Evolutionary conservation across 2,113 vertebrate species (phyloP), one percentile per base, ranked within the genome.

Genomic region (Meleagris gallopavo): DNA sequence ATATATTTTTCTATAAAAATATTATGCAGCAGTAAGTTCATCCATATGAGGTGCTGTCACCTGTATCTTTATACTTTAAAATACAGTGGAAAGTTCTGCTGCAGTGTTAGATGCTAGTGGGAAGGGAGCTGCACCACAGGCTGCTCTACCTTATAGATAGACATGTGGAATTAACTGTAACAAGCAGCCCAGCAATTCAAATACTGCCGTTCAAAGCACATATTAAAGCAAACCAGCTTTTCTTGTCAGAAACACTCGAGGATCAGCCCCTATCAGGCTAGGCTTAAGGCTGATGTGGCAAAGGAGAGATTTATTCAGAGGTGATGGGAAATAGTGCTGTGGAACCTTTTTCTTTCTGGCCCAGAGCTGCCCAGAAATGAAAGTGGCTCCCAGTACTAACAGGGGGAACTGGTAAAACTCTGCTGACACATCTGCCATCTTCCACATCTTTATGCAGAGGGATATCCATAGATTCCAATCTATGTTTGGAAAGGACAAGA

Each of bases 181-280:
- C 72, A 78, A 70, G 54, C 52, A 83, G 65, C 71, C 79, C 0
- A 0, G 62, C 71, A 89, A 40, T 72, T 41, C 58, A 40, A 77
- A 73, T 77, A 62, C 60, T 94, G 58, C 86, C 75, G 76, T n/a
- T 88, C 25, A 34, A 7, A 13, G 46, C 3, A 22, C 30, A 66
- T 45, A 65, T 30, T 60, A 78, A 86, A 74, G 45, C 38, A 93
- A 89, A 86, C 8, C 36, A 66, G 11, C 52, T 52, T 66, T 71
- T 52, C 32, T 61, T 50, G 58, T 79, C 24, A 78, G 48, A 91
- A 89, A 72, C 0, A 0, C 62, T 84, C 2, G 1, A 67, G 57
- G 25, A 40, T 92, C 65, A 72, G 36, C 29, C 11, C 50, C 92
- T 72, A 61, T 46, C 62, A 83, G 55, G 9, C 16, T 48, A 62